These are phyloP conservation scores for Remorina albescens DNA, from an alignment of 2,797 vertebrate species.

Conservation along the genomic window DNA sequence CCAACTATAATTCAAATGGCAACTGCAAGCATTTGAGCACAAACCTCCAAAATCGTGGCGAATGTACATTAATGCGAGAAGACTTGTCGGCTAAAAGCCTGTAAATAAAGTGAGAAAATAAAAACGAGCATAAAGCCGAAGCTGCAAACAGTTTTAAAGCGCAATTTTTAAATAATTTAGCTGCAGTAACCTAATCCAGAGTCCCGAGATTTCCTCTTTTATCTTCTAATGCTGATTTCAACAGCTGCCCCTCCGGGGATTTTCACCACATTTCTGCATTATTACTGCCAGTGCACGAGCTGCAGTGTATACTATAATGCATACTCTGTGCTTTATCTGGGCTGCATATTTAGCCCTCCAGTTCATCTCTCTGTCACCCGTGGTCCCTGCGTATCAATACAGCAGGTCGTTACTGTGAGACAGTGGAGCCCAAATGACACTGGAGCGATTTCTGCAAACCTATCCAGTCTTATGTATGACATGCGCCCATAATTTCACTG, in stretches of 20 bases:
- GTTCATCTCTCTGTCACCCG: background rate
- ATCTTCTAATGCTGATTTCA: background rate
- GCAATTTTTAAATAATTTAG: background rate
- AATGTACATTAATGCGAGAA: no score
- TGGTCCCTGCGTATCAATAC: conserved; percentile 1
- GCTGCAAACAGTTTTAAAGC: background rate
- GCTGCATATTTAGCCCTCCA: background rate
- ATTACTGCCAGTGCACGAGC: background rate
- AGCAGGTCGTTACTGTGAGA: background rate
- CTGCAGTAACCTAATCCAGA: background rate
- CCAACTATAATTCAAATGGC: no score
- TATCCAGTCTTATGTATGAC: background rate
- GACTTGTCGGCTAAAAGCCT: background rate
- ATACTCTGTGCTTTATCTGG: background rate
- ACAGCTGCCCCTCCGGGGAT: background rate
- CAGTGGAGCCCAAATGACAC: background rate
- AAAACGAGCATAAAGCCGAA: background rate
- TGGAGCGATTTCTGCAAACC: conserved; percentile 4
- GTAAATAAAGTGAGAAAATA: background rate
- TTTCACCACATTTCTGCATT: background rate
- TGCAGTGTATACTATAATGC: background rate
- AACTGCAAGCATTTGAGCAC: no score
- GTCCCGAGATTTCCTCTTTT: background rate
- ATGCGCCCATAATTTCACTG: conserved; percentile 19
- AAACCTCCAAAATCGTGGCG: background rate